These are phyloP conservation scores for Serranus cabrilla DNA, from an alignment of 2,797 vertebrate genomes.

Conservation along the genomic window DNA sequence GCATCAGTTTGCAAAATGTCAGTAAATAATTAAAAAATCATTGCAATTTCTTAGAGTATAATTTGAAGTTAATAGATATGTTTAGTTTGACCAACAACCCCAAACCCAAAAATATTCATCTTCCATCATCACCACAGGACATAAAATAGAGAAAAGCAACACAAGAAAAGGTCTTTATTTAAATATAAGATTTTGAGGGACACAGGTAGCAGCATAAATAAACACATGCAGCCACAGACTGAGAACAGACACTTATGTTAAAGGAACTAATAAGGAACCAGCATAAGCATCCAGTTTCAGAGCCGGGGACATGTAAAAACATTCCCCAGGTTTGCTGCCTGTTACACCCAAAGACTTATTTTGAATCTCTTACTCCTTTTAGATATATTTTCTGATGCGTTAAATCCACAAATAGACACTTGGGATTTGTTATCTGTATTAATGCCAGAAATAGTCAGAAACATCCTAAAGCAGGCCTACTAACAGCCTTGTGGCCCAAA, in stretches of 20 bases:
- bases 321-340: neutral
- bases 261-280: no score
- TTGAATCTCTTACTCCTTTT: neutral
- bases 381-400: neutral
- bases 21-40: no score
- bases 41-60: no score
- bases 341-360: no score
- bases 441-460: neutral
- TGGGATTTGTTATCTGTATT: neutral
- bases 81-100: neutral
- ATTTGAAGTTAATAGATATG: neutral
- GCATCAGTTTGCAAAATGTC: no score
- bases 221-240: neutral
- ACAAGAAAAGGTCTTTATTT: no score
- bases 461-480: neutral
- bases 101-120: neutral
- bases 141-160: no score
- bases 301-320: no score
- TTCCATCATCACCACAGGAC: no score
- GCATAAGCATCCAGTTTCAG: no score
- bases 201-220: no score
- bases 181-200: neutral
- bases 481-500: neutral
- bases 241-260: no score
- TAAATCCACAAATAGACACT: neutral